Evolutionary conservation across 2,797 vertebrate species (phyloP).

Genomic region (Ptychadena robeensis): DNA sequence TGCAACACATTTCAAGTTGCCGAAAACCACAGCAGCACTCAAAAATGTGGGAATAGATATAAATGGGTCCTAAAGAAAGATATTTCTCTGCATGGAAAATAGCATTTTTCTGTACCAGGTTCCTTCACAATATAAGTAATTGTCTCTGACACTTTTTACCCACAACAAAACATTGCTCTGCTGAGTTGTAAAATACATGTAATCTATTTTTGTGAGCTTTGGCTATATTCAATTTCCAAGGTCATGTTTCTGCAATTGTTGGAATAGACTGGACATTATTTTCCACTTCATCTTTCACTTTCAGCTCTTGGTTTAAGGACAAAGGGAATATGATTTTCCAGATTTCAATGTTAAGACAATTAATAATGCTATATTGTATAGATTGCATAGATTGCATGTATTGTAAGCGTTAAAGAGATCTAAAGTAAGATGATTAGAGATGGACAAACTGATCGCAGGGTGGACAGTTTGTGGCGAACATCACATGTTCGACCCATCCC

Average conservation of each 20-base stretch:
- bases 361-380: background rate
- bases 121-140: constrained; percentile 35
- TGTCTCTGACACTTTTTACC: constrained; percentile 36
- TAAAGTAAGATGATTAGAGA: no score
- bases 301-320: constrained; percentile 22
- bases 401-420: no score
- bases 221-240: constrained; percentile 41
- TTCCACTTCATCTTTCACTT: constrained; percentile 21
- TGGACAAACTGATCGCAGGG: no score
- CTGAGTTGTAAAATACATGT: constrained; percentile 46
- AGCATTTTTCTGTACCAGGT: background rate
- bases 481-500: no score
- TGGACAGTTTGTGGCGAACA: no score
- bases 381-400: no score
- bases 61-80: no score
- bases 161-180: constrained; percentile 42
- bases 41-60: no score
- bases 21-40: no score
- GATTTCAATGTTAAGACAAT: background rate
- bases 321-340: constrained; percentile 14
- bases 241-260: constrained; percentile 47
- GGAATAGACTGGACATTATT: constrained; percentile 20
- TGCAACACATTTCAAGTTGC: no score
- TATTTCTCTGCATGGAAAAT: background rate
- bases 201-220: constrained; percentile 51